Base-by-base conservation (phyloP, 64 coral and sea anemone species). In the Pocillopora verrucosa region DNA sequence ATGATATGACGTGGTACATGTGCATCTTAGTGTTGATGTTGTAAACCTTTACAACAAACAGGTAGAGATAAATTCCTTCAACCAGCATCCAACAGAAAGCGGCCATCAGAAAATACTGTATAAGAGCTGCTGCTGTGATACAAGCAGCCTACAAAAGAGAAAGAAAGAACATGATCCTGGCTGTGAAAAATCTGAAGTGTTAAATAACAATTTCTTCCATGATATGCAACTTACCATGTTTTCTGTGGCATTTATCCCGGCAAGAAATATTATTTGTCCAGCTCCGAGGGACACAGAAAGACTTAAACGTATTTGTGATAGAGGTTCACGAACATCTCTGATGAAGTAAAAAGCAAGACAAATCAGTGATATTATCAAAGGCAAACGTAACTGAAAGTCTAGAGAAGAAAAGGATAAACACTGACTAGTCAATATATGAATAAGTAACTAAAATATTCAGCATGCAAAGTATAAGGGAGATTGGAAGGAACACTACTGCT, bases 51-150 rank as follows among this genome's bases (percentile, higher is more conserved):
- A 92, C 84, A 70, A 92, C n/a, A 61, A 76, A 85, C 11, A 87
- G 19, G 58, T 92, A 92, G 2, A 92, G 84, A 13, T 87, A 85
- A 87, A 92, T 45, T n/a, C 90, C 90, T 61, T 92, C 90, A 25
- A 86, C 15, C 4, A 92, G 20, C 90, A 92, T 92, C 90, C 90
- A 92, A 34, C 73, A 70, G 63, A 92, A 86, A 36, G 84, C 83
- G 0, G 84, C 90, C 68, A 92, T 56, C 11, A 92, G 75, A 72
- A 92, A 92, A 24, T 82, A 92, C 45, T 92, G 90, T 0, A 92
- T 34, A 0, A 92, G 24, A 24, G 84, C 90, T 68, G 73, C 90
- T 22, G 80, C 73, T 5, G 72, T 68, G 12, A 87, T 76, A 16
- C 90, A 92, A 2, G 34, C 64, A 0, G 22, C 83, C 90, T 87